Base-by-base conservation (phyloP, 2,888 invertebrate genomes). In the Coronaproctus castanopsis region DNA sequence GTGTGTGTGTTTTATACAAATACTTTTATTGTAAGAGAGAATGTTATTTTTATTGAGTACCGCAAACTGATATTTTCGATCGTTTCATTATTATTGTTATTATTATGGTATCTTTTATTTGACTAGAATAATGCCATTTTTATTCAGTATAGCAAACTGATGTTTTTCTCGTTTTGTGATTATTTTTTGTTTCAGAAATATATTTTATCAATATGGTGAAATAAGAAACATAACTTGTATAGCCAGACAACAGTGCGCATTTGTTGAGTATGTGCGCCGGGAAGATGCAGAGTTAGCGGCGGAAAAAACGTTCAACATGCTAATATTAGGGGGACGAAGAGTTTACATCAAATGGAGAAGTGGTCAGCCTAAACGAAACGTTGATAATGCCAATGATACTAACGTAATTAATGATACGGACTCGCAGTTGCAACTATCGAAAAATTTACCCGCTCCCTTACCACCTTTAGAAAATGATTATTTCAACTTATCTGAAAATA, bases 191-290 rank as follows among this genome's bases (percentile, higher is more conserved):
- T 52, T 58, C 64, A 83, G 89, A 64, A 93, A 96, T 70, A 88
- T 96, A 69, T 98, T 98, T 73, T 98, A 98, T 73, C 97, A 98
- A 71, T 97, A 87, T 73, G 98, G 98, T 19, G 98, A 98, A 73
- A 93, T 99, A 62, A 81, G 98, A 66, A 86, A 87, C 1, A 80
- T 98, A 21, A 92, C 92, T 10, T 76, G 97, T 66, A 90, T 97
- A 8, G 82, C 86, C 0, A 82, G 91, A 64, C 95, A 97, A 66
- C 89, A 89, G 69, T 97, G 97, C 75, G 93, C 95, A 1, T 98
- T 98, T 71, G 87, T 98, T 2, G 95, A 96, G 70, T 98, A 91
- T 71, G 95, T 96, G 0, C 84, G 85, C 3, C 77, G 98, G 59
- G 76, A 78, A 55, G 85, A 95, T 0, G 90, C 97, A 0, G 98